Conservation (phyloP, 2,888 invertebrate species). For the Resseliella maxima region DNA sequence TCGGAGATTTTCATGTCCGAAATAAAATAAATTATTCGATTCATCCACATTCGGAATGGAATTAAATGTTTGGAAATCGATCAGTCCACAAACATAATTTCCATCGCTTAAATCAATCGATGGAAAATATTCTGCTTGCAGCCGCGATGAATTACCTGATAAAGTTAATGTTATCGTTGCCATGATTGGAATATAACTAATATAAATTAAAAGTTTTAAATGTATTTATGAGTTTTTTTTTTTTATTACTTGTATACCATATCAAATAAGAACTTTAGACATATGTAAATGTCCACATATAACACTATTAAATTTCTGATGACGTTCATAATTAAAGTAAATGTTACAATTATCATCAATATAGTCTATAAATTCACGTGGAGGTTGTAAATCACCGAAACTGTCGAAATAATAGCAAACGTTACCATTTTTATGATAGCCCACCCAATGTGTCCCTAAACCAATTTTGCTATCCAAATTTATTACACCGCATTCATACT, state of each 20-base stretch:
- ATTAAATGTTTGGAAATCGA: conserved; percentile 62
- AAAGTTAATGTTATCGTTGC: conserved; percentile 62
- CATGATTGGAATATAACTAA: neutral
- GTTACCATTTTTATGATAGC: conserved; percentile 62
- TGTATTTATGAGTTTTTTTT: neutral
- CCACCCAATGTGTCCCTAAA: conserved; percentile 62
- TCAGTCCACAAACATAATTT: conserved; percentile 62
- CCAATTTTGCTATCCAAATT: neutral
- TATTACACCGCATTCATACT: neutral
- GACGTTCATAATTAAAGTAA: conserved; percentile 61
- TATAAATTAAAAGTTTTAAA: neutral
- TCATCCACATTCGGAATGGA: conserved; percentile 63
- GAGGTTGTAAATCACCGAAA: conserved; percentile 64
- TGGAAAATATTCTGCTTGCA: conserved; percentile 57
- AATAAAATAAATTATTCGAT: conserved; percentile 62
- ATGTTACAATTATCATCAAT: conserved; percentile 58
- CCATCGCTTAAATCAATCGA: conserved; percentile 55
- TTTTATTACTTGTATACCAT: conserved; percentile 49
- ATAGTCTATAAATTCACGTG: conserved; percentile 62
- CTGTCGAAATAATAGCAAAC: conserved; percentile 63
- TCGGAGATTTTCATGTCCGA: neutral
- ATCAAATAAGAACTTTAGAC: conserved; percentile 61
- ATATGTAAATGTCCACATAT: conserved; percentile 63
- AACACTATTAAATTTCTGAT: conserved; percentile 61
- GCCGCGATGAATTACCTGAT: conserved; percentile 60